Conservation (phyloP, 2,888 invertebrate genomes). For the Dysmachus trigonus region DNA sequence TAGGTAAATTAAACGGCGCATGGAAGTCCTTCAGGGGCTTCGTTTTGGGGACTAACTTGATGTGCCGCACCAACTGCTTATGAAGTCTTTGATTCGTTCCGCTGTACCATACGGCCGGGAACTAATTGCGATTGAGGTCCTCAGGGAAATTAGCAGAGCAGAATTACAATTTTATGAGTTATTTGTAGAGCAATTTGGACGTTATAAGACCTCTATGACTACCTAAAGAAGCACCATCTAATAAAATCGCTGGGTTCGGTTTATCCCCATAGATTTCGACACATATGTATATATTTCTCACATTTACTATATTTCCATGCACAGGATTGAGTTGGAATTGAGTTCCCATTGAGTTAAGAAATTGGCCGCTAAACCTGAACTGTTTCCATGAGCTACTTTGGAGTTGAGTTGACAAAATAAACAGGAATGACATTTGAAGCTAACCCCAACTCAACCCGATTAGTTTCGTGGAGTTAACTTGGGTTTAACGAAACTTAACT, state of each 20-base stretch:
- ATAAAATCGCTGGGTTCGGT: not conserved
- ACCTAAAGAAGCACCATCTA: not conserved
- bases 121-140: constrained; percentile 36
- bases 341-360: no score
- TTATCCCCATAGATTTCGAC: not conserved
- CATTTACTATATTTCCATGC: no score
- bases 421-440: no score
- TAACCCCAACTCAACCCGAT: no score
- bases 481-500: no score
- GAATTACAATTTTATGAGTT: constrained; percentile 27
- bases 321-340: no score
- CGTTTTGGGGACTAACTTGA: constrained; percentile 1
- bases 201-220: not conserved
- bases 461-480: no score
- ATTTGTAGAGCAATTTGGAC: not conserved
- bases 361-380: no score
- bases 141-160: constrained; percentile 22
- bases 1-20: constrained; percentile 64
- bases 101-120: not conserved
- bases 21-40: constrained; percentile 54
- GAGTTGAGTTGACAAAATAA: no score
- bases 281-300: no score
- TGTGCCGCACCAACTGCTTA: not conserved
- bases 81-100: not conserved
- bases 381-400: no score